A percentile compares a stretch with the other conserved stretches of the same genome.
Conservation (phyloP, 2,797 vertebrate genomes). For the Enteromius afrohamiltoni region DNA sequence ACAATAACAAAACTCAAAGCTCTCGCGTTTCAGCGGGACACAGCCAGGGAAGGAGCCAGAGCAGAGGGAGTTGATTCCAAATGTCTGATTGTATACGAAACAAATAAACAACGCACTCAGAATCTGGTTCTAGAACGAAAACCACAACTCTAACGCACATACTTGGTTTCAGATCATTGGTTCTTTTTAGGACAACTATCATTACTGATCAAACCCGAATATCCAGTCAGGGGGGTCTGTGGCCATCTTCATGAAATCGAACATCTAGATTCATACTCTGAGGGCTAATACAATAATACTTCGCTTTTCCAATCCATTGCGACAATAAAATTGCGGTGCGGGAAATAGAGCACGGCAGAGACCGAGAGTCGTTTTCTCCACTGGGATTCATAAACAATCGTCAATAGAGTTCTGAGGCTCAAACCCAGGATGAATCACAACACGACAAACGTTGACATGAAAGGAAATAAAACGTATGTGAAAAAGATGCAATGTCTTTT, state of each 20-base stretch:
- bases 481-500: neutral
- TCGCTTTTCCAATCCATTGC: neutral
- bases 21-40: neutral
- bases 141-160: slow-evolving; percentile 20
- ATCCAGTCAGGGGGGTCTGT: neutral
- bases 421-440: neutral
- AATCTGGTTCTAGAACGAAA: slow-evolving; percentile 12
- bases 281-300: neutral
- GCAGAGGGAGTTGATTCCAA: slow-evolving; percentile 23
- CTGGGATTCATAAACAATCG: neutral
- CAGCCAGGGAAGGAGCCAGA: neutral
- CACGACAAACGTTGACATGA: neutral
- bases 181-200: neutral
- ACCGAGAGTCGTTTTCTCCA: neutral
- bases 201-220: neutral
- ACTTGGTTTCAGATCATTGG: slow-evolving; percentile 4
- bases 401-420: neutral
- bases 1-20: slow-evolving; percentile 26
- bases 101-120: slow-evolving; percentile 16
- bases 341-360: neutral
- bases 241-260: neutral
- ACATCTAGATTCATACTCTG: neutral
- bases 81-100: slow-evolving; percentile 17
- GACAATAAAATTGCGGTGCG: neutral
- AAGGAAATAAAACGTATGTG: neutral